Percentiles rank a stretch among this genome's conserved stretches.
Conservation (phyloP, 2,888 invertebrate species). For the Andrena bicolor region DNA sequence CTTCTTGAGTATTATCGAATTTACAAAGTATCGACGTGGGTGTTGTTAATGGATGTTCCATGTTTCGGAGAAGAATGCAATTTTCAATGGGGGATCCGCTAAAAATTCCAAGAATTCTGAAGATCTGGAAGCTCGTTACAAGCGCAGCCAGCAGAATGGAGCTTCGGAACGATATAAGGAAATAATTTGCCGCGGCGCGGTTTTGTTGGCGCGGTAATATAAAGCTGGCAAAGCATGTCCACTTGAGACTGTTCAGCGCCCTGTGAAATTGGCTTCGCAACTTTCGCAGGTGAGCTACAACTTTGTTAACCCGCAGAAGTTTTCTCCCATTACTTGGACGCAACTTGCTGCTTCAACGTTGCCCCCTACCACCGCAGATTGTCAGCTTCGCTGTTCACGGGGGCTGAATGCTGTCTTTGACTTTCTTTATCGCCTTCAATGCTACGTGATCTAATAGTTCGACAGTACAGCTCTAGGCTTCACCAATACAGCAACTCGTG, state of each 20-base stretch:
- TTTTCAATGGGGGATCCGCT: slow-evolving; percentile 6
- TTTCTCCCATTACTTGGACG: slow-evolving; percentile 37
- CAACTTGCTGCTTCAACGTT: slow-evolving; percentile 21
- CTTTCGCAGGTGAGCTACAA: slow-evolving; percentile 46
- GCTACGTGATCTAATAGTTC: no score
- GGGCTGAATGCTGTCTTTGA: slow-evolving; percentile 23
- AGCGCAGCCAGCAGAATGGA: neutral
- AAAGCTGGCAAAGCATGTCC: slow-evolving; percentile 35
- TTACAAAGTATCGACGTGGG: neutral
- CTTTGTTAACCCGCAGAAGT: slow-evolving; percentile 48
- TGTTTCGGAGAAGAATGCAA: neutral
- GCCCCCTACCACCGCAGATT: neutral
- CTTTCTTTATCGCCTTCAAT: slow-evolving; percentile 2
- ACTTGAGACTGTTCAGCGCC: slow-evolving; percentile 35
- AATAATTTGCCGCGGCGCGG: slow-evolving; percentile 27
- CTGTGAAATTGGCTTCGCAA: slow-evolving; percentile 54
- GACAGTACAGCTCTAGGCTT: no score
- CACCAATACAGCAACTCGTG: no score
- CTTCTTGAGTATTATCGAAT: neutral
- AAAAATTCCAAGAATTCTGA: neutral
- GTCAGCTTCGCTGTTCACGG: slow-evolving; percentile 3
- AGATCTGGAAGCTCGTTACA: neutral
- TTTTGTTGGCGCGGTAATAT: slow-evolving; percentile 33
- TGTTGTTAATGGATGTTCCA: neutral
- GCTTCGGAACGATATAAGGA: slow-evolving; percentile 11